phyloP scores from a whole-genome alignment of 2,888 invertebrate species.

The Leptura quadrifasciata region DNA sequence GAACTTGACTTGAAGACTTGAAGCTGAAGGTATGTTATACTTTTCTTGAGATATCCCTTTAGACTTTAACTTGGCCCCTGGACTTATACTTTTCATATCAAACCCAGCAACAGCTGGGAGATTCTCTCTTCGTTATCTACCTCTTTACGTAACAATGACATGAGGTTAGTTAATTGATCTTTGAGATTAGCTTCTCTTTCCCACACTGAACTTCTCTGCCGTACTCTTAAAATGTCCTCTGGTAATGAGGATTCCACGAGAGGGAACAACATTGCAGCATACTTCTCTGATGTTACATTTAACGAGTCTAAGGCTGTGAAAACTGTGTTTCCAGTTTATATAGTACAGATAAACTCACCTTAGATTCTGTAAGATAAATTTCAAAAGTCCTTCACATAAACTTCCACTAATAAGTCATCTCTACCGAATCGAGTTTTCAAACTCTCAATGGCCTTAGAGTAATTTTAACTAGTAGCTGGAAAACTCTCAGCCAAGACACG shows the following conservation, averaged over 20 bases:
- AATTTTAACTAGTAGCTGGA: constrained; percentile 53
- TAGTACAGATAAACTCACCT: constrained; percentile 48
- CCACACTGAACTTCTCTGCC: constrained; percentile 11
- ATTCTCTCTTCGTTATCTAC: no score
- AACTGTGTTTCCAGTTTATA: constrained; percentile 58
- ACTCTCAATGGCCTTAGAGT: constrained; percentile 55
- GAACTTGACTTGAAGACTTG: background rate
- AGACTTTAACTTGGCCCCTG: background rate
- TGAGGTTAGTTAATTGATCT: constrained; percentile 20
- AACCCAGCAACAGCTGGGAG: constrained; percentile 29
- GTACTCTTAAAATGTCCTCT: no score
- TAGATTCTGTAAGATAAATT: constrained; percentile 43
- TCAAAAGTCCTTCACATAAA: constrained; percentile 37
- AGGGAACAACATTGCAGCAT: constrained; percentile 39
- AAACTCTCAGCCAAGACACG: constrained; percentile 55
- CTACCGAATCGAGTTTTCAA: constrained; percentile 61
- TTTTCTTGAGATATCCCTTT: background rate
- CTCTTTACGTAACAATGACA: constrained; percentile 34
- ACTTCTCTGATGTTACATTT: constrained; percentile 32
- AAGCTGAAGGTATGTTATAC: background rate
- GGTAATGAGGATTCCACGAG: constrained; percentile 39
- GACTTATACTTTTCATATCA: background rate
- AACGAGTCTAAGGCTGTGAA: no score
- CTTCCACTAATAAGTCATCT: constrained; percentile 51
- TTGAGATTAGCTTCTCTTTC: background rate